These are phyloP conservation scores for Tenthredo livida DNA, from an alignment of 2,888 invertebrate genomes.

Conservation along the genomic window DNA sequence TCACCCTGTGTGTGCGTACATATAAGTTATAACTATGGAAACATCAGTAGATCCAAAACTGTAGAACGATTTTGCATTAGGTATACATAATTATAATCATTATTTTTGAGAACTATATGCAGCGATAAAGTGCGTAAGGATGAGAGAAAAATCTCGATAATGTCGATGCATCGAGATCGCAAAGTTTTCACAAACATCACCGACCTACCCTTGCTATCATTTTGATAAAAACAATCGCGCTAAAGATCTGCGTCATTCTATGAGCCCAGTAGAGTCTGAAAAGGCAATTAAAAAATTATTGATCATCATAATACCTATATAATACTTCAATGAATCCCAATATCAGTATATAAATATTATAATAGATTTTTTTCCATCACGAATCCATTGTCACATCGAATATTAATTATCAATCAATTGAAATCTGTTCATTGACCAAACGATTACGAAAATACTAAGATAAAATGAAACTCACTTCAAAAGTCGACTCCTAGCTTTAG, in stretches of 20 bases:
- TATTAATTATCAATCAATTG: neutral
- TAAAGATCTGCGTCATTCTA: constrained; percentile 82
- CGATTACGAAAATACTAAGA: constrained; percentile 2
- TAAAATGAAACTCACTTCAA: constrained; percentile 80
- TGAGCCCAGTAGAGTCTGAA: constrained; percentile 86
- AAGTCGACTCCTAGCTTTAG: constrained; percentile 83
- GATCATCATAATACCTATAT: neutral
- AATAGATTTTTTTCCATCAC: too few species aligned
- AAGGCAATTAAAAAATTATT: constrained; percentile 61
- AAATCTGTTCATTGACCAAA: neutral
- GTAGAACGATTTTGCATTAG: neutral
- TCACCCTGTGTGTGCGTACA: neutral
- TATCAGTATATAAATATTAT: neutral
- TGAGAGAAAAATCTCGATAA: neutral
- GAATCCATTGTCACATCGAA: neutral
- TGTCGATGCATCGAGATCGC: neutral
- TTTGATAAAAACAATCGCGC: constrained; percentile 81
- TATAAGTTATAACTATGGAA: neutral
- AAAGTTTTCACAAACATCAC: constrained; percentile 63
- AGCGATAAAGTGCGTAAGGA: constrained; percentile 35
- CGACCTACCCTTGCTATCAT: constrained; percentile 72
- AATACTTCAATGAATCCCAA: neutral
- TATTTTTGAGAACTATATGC: constrained; percentile 19
- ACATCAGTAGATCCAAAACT: neutral
- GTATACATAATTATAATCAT: neutral